Evolutionary conservation across 1,140 invertebrate species (phyloP).

Genomic region (Habropoda laboriosa): DNA sequence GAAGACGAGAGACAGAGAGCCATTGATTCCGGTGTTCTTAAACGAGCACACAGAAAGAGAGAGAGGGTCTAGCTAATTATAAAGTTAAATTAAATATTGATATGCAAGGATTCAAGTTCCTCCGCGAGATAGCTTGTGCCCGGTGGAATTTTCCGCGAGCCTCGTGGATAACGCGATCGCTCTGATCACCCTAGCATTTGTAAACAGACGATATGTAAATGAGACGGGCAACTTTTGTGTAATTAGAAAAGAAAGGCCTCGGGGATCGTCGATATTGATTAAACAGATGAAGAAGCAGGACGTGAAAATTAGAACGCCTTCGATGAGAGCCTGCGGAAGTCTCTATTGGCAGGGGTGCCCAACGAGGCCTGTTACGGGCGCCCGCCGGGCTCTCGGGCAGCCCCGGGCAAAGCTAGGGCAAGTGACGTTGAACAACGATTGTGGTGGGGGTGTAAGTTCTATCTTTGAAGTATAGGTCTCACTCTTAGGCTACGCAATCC

Average conservation of each 20-base stretch:
- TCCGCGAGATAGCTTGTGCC: conserved; percentile 11
- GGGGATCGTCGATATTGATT: no score
- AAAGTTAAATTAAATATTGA: conserved; percentile 53
- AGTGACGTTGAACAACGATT: no score
- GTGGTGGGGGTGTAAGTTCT: no score
- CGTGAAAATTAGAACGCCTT: no score
- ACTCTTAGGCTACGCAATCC: no score
- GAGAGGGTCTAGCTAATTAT: conserved; percentile 27
- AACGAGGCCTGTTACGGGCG: no score
- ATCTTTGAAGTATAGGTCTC: no score
- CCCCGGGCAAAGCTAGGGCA: no score
- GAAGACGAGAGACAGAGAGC: background rate
- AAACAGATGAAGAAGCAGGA: no score
- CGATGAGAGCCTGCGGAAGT: no score
- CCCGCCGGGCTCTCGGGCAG: no score
- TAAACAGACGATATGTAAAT: conserved; percentile 32
- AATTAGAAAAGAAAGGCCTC: conserved; percentile 29
- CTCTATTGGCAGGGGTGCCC: no score
- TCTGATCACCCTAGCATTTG: background rate
- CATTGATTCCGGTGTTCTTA: conserved; percentile 33
- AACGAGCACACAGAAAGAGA: background rate
- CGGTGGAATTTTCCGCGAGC: conserved; percentile 16
- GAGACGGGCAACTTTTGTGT: background rate
- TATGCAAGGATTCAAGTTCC: conserved; percentile 40
- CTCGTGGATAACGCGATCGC: conserved; percentile 1